Base-by-base conservation (phyloP, 2,113 vertebrate species). In the Pyrgilauda ruficollis region DNA sequence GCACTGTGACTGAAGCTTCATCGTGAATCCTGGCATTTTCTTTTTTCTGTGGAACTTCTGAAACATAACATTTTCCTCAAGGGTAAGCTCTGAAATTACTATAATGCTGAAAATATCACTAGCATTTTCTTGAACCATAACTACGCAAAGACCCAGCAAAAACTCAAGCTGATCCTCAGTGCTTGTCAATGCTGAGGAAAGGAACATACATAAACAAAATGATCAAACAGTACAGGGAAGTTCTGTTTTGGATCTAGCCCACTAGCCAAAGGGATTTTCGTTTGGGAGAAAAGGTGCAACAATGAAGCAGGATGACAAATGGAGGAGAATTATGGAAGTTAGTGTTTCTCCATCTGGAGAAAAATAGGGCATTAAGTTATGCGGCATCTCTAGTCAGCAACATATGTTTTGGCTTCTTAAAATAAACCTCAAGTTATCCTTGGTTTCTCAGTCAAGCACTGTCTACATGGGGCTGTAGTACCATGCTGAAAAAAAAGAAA, bases 361-460 rank as follows among this genome's bases (percentile, higher is more conserved):
- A 87, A 76, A 70, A 50, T 18, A 90, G 90, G 84, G 39, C 67
- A 75, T 84, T 94, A 95, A 89, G 74, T 96, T 96, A 94, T 69
- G 81, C 6, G 89, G 89, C 81, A 96, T 97, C 55, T 93, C 90
- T 94, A 94, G 76, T 96, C 72, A 97, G 89, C 95, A 97, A 98
- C 82, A 94, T 92, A 97, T 82, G 92, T 98, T 98, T 98, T 97
- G 97, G 97, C 94, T 97, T 97, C 80, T 96, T 92, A 93, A 87
- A 96, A 94, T 78, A 95, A 97, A 96, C 85, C 95, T 97, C 79
- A 91, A 92, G 87, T 93, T 95, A 96, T 97, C 97, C 97, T 98
- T 97, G 96, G 97, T 97, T 97, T 97, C 96, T 97, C 89, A 97
- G 96, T 97, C 87, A 96, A 94, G 97, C 96, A 96, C 92, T 94